These are phyloP conservation scores for Euplexia lucipara DNA, from an alignment of 2,888 invertebrate species.

Conservation along the genomic window DNA sequence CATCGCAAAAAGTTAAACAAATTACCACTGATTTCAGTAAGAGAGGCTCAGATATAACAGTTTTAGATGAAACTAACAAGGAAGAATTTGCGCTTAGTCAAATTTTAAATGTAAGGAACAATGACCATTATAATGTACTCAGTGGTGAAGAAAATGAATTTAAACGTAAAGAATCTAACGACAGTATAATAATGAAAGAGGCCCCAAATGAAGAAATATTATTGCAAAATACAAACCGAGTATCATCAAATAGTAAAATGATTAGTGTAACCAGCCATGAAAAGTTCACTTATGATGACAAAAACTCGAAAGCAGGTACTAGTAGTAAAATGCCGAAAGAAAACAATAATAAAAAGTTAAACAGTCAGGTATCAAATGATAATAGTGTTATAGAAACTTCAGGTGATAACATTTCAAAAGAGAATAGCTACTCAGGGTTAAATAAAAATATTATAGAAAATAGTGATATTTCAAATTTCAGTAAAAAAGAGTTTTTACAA, in stretches of 20 bases:
- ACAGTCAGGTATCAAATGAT: background rate
- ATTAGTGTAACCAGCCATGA: background rate
- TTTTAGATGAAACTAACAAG: slow-evolving; percentile 18
- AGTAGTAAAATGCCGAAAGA: slow-evolving; percentile 18
- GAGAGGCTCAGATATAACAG: slow-evolving; percentile 3
- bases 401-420: background rate
- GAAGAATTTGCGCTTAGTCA: slow-evolving; percentile 6
- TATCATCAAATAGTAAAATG: too few relatives aligned
- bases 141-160: background rate
- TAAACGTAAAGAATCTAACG: background rate
- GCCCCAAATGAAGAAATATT: background rate
- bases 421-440: background rate
- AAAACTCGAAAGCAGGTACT: slow-evolving; percentile 1
- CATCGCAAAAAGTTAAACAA: slow-evolving; percentile 2
- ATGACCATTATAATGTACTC: background rate
- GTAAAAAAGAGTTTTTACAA: background rate
- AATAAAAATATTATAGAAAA: background rate
- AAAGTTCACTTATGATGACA: background rate
- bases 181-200: background rate
- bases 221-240: background rate
- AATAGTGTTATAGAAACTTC: background rate
- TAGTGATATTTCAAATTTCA: slow-evolving; percentile 2
- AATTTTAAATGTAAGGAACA: slow-evolving; percentile 3
- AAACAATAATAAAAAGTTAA: background rate
- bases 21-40: slow-evolving; percentile 1